Evolutionary conservation across 2,888 invertebrate genomes (phyloP), one percentile per base, ranked within the genome.

Genomic region (Philereme transversata): DNA sequence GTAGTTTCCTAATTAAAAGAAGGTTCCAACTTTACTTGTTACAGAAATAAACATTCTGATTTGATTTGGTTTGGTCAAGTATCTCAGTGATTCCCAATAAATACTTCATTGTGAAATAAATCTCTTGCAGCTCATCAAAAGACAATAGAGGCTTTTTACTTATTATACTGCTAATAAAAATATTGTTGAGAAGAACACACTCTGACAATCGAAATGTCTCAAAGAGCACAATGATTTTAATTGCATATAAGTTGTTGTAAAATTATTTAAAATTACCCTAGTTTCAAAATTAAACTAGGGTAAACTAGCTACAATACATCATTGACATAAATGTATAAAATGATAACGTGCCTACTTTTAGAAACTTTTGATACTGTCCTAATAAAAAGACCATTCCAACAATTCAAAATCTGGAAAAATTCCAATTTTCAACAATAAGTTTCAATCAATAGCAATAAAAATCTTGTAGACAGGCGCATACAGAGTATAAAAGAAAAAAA

Each of bases 391-490:
- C 38, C 5, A 51, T n/a, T 49, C 6, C 45, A 57, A 58, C 45
- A 60, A 59, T 59, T 51, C 48, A 58, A 47, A 65, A 67, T 68
- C 47, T 60, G 10, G 49, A 72, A 63, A 57, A 73, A 71, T 66
- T 57, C 57, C 66, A 71, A 59, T 72, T 75, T 69, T 53, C 46
- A 49, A 73, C 73, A 79, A 80, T 77, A 72, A 73, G 65, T 66
- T 73, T 77, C 75, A 84, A 84, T 85, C 81, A 79, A 75, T 74
- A 68, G 73, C 73, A 74, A 78, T 79, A 81, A 80, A 84, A 77
- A 71, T 65, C 49, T 52, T 47, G 72, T 65, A 72, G 70, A 76
- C 76, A 78, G 70, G 68, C 70, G 67, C 65, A 73, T 65, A 67
- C 58, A 40, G 57, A 51, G 55, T 61, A 64, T 62, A 68, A 65